Base-by-base conservation (phyloP, 2,797 vertebrate species). In the Tinamus major region DNA sequence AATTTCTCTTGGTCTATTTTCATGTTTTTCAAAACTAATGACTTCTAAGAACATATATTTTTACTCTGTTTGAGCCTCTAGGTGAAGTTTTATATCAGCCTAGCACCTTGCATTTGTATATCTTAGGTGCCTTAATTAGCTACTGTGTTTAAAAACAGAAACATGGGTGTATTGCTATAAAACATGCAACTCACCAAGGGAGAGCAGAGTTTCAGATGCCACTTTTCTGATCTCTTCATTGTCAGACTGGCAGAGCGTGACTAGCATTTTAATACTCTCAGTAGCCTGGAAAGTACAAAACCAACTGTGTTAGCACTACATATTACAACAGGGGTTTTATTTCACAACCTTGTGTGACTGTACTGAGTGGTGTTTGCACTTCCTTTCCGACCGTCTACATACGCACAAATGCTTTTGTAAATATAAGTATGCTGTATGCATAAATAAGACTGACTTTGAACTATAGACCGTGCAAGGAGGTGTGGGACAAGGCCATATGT, bases 191-290 rank as follows among this genome's bases (percentile, higher is more conserved):
- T 98, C 97, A 99, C 99, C 99, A 23, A 99, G 98, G 27, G 98
- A 98, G 75, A 99, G 98, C 75, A 99, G 98, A 17, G 99, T 99
- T 98, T 99, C 98, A 6, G 99, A 98, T 3, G 99, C 99, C 65
- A 98, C 98, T 39, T 98, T 99, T 71, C 98, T 98, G 74, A 99
- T 98, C 89, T 99, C 99, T 96, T 99, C 99, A 8, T 98, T 98
- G 6, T 98, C 98, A 12, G 98, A 99, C 94, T 99, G 99, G 93
- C 99, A 99, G 96, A 99, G 96, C 0, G 97, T 98, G 64, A 98
- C 98, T 78, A 99, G 98, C 31, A 98, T 98, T 94, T 97, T 98
- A 96, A 99, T 99, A 91, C 99, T 99, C 95, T 99, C 99, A 5
- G 98, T 98, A 53, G 99, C 99, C 99, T 99, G 72, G 78, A 39